These are phyloP conservation scores for Poeciliopsis infans DNA, from an alignment of 2,797 vertebrate genomes.

Conservation along the genomic window DNA sequence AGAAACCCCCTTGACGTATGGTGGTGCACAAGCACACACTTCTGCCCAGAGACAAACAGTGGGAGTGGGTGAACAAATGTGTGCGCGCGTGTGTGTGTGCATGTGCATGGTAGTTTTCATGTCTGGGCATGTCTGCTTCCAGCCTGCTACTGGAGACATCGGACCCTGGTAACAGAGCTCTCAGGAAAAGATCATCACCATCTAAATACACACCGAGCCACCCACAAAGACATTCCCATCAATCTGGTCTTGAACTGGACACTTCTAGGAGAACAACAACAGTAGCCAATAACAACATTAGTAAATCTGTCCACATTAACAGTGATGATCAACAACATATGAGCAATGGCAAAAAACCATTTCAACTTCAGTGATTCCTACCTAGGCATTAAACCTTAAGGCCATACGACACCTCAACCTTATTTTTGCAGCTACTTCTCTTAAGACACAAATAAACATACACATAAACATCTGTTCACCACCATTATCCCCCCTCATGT, in stretches of 20 bases:
- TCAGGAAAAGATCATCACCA: conserved; percentile 72
- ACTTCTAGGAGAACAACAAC: conserved; percentile 22
- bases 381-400: conserved; percentile 30
- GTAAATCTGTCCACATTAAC: conserved; percentile 25
- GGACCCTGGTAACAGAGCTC: conserved; percentile 76
- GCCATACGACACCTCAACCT: conserved; percentile 54
- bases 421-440: conserved; percentile 35
- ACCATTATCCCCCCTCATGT: conserved; percentile 72
- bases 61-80: conserved; percentile 23
- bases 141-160: conserved; percentile 71
- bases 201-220: conserved; percentile 70
- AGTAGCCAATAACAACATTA: conserved; percentile 22
- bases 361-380: background rate
- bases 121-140: conserved; percentile 75
- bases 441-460: conserved; percentile 40
- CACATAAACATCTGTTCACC: conserved; percentile 70
- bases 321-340: conserved; percentile 7
- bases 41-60: conserved; percentile 72
- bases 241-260: conserved; percentile 53
- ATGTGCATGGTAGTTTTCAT: conserved; percentile 61
- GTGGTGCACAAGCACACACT: conserved; percentile 49
- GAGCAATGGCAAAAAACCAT: conserved; percentile 7
- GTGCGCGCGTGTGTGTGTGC: conserved; percentile 10
- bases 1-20: conserved; percentile 40
- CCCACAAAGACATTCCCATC: conserved; percentile 58